These are phyloP conservation scores for Mylabris sibirica DNA, from an alignment of 2,888 invertebrate genomes.

Conservation along the genomic window DNA sequence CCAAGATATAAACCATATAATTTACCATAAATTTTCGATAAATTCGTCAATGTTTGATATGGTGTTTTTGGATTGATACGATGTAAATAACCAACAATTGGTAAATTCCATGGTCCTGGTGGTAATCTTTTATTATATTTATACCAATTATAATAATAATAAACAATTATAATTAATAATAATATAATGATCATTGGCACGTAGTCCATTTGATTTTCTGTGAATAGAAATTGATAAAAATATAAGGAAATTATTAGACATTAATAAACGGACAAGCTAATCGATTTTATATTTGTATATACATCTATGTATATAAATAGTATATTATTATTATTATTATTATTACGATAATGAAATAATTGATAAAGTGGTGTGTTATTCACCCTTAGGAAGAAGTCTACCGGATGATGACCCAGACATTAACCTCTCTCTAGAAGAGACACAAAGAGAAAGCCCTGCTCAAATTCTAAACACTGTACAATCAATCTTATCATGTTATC, in stretches of 20 bases:
- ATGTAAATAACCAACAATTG: constrained; percentile 80
- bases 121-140: constrained; percentile 63
- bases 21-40: constrained; percentile 75
- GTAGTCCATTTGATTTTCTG: neutral
- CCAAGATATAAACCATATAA: constrained; percentile 81
- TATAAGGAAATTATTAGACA: neutral
- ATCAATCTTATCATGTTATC: neutral
- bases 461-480: neutral
- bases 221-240: neutral
- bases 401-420: constrained; percentile 18
- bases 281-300: neutral
- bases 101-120: constrained; percentile 82
- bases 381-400: neutral
- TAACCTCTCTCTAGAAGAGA: neutral
- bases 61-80: constrained; percentile 75
- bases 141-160: constrained; percentile 8
- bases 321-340: neutral
- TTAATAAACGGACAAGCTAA: neutral
- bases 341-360: neutral
- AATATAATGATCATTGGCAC: neutral
- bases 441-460: neutral
- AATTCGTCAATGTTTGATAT: constrained; percentile 72
- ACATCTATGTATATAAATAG: neutral
- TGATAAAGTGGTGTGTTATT: constrained; percentile 3
- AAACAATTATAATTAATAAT: neutral